phyloP scores from a whole-genome alignment of 2,113 vertebrate genomes.

The Calonectris borealis region DNA sequence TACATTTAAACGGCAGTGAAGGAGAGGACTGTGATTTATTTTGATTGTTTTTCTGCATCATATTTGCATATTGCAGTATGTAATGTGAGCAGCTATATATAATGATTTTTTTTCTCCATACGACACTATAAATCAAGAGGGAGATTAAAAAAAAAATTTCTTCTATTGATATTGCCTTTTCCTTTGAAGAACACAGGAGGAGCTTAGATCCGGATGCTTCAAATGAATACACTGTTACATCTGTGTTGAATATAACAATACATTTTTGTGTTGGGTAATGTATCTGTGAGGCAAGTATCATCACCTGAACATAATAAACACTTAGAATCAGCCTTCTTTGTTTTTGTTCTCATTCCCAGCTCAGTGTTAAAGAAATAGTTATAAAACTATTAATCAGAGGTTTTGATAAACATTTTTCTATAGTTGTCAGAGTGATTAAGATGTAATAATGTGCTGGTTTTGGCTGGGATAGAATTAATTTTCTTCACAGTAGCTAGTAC shows the following conservation, averaged over 20 bases:
- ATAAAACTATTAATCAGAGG: neutral
- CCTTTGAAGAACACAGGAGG: neutral
- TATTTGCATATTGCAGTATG: neutral
- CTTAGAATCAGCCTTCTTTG: neutral
- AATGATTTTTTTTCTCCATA: neutral
- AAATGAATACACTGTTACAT: neutral
- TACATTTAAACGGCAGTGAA: neutral
- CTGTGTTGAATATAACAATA: neutral
- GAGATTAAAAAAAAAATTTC: neutral
- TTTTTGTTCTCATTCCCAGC: neutral
- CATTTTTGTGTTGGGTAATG: neutral
- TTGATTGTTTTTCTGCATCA: neutral
- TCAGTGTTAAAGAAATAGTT: neutral
- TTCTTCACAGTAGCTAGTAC: no score
- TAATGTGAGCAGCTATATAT: neutral
- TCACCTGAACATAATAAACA: neutral
- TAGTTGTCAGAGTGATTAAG: neutral
- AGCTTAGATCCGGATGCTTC: neutral
- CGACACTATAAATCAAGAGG: neutral
- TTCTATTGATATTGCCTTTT: neutral
- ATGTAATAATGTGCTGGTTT: neutral
- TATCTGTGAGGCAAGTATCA: neutral
- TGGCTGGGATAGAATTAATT: no score
- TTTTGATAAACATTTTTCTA: neutral
- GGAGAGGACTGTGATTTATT: neutral